Percentiles rank a stretch among this genome's conserved stretches.
Evolutionary conservation across 2,888 invertebrate species (phyloP).

Genomic region (Crepidodera aurea): DNA sequence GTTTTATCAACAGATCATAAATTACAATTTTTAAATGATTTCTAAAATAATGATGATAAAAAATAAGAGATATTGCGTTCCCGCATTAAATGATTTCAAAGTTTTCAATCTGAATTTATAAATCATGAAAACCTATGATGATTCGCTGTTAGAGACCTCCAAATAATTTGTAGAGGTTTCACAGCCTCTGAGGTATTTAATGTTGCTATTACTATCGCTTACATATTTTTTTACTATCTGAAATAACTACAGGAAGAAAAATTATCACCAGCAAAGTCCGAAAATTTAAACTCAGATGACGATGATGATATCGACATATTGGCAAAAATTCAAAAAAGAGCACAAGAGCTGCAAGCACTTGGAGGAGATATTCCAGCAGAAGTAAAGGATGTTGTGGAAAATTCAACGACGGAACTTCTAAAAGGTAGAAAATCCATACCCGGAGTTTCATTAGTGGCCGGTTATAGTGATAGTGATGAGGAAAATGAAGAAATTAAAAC

Average conservation of each 20-base stretch:
- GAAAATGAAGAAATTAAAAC: slow-evolving; percentile 50
- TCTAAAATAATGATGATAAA: slow-evolving; percentile 42
- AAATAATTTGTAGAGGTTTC: slow-evolving; percentile 52
- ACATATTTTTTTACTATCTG: background rate
- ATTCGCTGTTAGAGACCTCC: slow-evolving; percentile 59
- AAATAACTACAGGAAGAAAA: background rate
- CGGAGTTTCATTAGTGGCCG: slow-evolving; percentile 64
- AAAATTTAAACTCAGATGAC: slow-evolving; percentile 38
- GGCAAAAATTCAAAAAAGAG: slow-evolving; percentile 58
- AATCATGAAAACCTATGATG: slow-evolving; percentile 54
- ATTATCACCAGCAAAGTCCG: slow-evolving; percentile 10
- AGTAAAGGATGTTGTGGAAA: slow-evolving; percentile 51
- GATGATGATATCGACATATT: slow-evolving; percentile 60
- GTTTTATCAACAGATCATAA: too few species aligned
- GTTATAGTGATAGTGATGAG: slow-evolving; percentile 66
- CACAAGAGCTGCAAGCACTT: slow-evolving; percentile 59
- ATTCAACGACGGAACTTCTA: slow-evolving; percentile 7
- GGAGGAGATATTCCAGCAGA: slow-evolving; percentile 58
- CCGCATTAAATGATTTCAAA: slow-evolving; percentile 49
- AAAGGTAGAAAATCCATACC: slow-evolving; percentile 36
- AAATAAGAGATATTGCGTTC: slow-evolving; percentile 24
- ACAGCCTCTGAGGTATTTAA: slow-evolving; percentile 55
- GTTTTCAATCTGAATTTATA: slow-evolving; percentile 61
- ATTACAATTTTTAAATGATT: background rate
- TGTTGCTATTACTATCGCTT: background rate